Evolutionary conservation across 1,140 invertebrate species (phyloP).

Genomic region (Bilobella aurantiaca): DNA sequence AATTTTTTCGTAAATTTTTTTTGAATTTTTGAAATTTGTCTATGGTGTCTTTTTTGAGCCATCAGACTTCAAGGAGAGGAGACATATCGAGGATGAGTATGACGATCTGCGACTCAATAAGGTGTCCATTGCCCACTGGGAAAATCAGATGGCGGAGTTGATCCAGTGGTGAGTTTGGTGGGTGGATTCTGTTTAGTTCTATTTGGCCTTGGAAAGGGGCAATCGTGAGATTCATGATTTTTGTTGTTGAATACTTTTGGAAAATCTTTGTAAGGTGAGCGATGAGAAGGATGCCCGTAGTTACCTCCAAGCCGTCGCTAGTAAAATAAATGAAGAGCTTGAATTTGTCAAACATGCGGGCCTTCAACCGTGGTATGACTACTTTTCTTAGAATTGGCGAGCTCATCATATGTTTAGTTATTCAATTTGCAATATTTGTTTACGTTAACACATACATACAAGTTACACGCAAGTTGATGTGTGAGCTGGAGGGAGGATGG

Average conservation of each 20-base stretch:
- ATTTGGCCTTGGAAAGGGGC: no score
- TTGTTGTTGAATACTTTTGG: no score
- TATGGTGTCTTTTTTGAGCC: no score
- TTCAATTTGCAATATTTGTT: no score
- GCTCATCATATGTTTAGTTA: no score
- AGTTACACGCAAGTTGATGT: no score
- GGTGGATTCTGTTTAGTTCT: no score
- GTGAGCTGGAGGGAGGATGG: no score
- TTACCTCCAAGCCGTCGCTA: constrained; percentile 87
- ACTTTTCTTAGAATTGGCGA: background rate
- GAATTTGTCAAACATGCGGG: constrained; percentile 86
- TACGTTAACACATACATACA: no score
- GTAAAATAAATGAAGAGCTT: constrained; percentile 96
- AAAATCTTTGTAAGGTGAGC: constrained; percentile 56
- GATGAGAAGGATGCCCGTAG: constrained; percentile 96
- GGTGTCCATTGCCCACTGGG: constrained; percentile 78
- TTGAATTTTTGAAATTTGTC: no score
- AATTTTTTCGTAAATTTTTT: no score
- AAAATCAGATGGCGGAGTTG: constrained; percentile 83
- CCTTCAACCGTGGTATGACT: constrained; percentile 40
- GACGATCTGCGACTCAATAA: constrained; percentile 72
- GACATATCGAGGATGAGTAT: constrained; percentile 68
- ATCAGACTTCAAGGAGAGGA: constrained; percentile 64
- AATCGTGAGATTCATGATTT: background rate
- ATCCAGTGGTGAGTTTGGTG: constrained; percentile 92